Evolutionary conservation across 2,888 invertebrate species (phyloP).

Genomic region (Meta bourneti): DNA sequence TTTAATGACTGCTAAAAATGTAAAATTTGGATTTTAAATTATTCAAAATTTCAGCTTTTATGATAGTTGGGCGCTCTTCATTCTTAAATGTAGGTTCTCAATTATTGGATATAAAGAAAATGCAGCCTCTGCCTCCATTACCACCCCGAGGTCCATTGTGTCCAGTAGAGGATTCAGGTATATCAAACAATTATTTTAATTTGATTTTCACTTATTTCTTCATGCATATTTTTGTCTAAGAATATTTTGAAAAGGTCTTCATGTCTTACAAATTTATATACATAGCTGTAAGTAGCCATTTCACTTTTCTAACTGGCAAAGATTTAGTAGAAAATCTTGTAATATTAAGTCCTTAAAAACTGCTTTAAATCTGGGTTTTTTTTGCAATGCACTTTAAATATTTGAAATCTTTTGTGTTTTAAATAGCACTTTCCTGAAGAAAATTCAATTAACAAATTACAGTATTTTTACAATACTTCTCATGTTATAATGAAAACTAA

Average conservation of each 20-base stretch:
- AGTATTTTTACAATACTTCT: too few relatives aligned
- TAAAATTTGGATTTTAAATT: too few relatives aligned
- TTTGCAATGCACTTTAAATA: too few relatives aligned
- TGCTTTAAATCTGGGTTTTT: too few relatives aligned
- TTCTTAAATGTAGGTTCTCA: slow-evolving; percentile 52
- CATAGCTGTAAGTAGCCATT: too few relatives aligned
- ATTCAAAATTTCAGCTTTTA: slow-evolving; percentile 20
- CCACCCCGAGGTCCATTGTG: slow-evolving; percentile 34
- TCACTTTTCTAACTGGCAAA: too few relatives aligned
- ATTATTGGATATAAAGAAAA: slow-evolving; percentile 40
- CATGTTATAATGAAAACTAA: too few relatives aligned
- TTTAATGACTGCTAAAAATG: background rate
- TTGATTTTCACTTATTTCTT: background rate
- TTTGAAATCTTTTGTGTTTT: too few relatives aligned
- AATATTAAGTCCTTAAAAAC: too few relatives aligned
- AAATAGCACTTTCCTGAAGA: too few relatives aligned
- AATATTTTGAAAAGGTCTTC: background rate
- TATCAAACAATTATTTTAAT: background rate
- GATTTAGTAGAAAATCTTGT: too few relatives aligned
- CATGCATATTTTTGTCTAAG: background rate
- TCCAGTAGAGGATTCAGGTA: slow-evolving; percentile 38
- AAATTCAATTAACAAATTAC: too few relatives aligned
- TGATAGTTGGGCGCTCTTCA: slow-evolving; percentile 33
- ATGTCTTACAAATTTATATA: background rate
- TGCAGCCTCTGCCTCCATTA: slow-evolving; percentile 42